Evolutionary conservation across 2,797 vertebrate genomes (phyloP), one percentile per base, ranked within the genome.

Genomic region (Xiphorhynchus erythropygius): DNA sequence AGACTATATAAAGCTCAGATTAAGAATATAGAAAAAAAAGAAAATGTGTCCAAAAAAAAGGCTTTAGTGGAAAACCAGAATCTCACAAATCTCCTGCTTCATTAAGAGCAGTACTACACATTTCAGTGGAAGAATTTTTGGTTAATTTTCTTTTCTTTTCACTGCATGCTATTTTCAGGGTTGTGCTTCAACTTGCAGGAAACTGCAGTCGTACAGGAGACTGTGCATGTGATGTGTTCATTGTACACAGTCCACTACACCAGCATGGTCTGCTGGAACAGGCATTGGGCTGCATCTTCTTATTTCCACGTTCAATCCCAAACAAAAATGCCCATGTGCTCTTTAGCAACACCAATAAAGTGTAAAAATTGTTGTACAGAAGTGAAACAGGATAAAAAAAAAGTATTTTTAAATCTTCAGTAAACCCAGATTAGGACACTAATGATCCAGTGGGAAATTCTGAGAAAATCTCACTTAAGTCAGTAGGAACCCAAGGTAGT

Each of bases 1-100:
- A 56, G 46, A 42, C 60, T 94, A 22, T 65, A 63, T 74, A 96
- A 96, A 95, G 14, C 22, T 93, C 69, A 91, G 64, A 95, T 94
- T 88, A 95, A 35, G 42, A 91, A 84, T 67, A 44, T 44, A 44
- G 79, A 2, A 12, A 28, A 39, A 53, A 63, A 60, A 18, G 10
- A 19, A 39, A 59, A 57, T 4, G 4, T 22, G 4, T 18, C 16
- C 0, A 0, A 52, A 28, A 28, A 28, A 84, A 80, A 90, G 3
- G 7, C 28, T 83, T 90, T 85, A 73, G 22, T 6, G 10, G 41
- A 84, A 96, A 90, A 49, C 27, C 25, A 75, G 90, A 87, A 71
- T 63, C 79, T 87, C 63, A 83, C 70, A 90, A 60, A 76, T 79
- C 52, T 78, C 14, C 33, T 74, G 15, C 76, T 94, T 90, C 46